phyloP scores from a whole-genome alignment of 2,888 invertebrate genomes.

The Galeopsomyia nigrocyanea region DNA sequence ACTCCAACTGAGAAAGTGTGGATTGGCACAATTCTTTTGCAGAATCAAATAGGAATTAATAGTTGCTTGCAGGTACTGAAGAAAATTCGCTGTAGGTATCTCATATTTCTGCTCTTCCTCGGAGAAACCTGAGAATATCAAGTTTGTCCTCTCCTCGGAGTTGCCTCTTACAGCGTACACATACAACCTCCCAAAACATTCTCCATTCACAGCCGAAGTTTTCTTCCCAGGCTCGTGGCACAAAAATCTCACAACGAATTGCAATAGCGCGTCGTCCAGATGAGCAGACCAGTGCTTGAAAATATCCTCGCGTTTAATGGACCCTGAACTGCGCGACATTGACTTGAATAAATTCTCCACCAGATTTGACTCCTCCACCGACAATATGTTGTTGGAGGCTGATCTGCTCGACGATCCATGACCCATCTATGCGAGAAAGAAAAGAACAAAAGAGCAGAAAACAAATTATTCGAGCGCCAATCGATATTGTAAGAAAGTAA shows the following conservation, averaged over 20 bases:
- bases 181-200: slow-evolving; percentile 64
- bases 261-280: slow-evolving; percentile 62
- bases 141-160: slow-evolving; percentile 61
- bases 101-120: slow-evolving; percentile 63
- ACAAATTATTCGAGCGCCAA: no score
- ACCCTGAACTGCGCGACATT: slow-evolving; percentile 67
- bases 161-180: slow-evolving; percentile 65
- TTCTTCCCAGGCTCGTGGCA: slow-evolving; percentile 66
- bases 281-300: slow-evolving; percentile 67
- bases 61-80: slow-evolving; percentile 82
- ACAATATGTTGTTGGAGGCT: slow-evolving; percentile 63
- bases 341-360: slow-evolving; percentile 67
- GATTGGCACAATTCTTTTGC: slow-evolving; percentile 73
- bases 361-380: slow-evolving; percentile 63
- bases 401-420: slow-evolving; percentile 65
- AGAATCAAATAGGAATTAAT: slow-evolving; percentile 82
- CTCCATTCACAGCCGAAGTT: slow-evolving; percentile 63
- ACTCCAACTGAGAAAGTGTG: slow-evolving; percentile 74
- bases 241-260: slow-evolving; percentile 64
- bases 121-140: slow-evolving; percentile 62
- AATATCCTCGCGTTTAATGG: slow-evolving; percentile 67
- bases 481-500: background rate
- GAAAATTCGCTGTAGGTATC: slow-evolving; percentile 59
- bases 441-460: no score
- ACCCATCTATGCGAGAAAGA: slow-evolving; percentile 62